phyloP scores from a whole-genome alignment of 2,888 invertebrate genomes.

The Acrocyrtus sp. region DNA sequence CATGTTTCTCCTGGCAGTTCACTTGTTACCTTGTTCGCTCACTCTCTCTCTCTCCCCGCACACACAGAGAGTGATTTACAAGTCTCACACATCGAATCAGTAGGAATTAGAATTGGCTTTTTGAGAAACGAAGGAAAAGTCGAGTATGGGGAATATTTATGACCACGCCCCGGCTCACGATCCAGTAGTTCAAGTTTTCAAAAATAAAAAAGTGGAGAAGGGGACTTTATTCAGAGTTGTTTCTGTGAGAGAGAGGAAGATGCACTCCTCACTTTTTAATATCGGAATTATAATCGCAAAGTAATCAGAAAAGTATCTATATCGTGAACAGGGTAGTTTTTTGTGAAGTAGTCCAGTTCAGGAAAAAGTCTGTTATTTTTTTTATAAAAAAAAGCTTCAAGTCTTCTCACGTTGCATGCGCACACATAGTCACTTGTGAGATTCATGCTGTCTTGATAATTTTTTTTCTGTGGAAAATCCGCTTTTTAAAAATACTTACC shows the following conservation, averaged over 20 bases:
- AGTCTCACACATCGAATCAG: conserved; percentile 49
- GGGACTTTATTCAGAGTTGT: conserved; percentile 4
- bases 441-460: no score
- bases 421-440: not conserved
- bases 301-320: not conserved
- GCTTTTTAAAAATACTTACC: no score
- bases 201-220: no score
- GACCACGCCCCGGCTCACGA: conserved; percentile 63
- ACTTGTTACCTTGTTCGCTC: conserved; percentile 2
- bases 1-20: not conserved
- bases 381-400: not conserved
- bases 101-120: conserved; percentile 25
- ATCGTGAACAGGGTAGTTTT: not conserved
- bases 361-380: no score
- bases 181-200: conserved; percentile 63
- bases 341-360: not conserved
- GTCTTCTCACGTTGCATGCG: not conserved
- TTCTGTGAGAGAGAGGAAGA: not conserved
- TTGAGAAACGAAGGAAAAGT: not conserved
- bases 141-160: conserved; percentile 14
- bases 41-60: not conserved
- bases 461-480: not conserved
- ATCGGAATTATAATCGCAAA: not conserved
- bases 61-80: conserved; percentile 45
- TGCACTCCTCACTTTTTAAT: not conserved